Evolutionary conservation across 2,113 vertebrate genomes (phyloP).

Genomic region (Erinaceus europaeus): DNA sequence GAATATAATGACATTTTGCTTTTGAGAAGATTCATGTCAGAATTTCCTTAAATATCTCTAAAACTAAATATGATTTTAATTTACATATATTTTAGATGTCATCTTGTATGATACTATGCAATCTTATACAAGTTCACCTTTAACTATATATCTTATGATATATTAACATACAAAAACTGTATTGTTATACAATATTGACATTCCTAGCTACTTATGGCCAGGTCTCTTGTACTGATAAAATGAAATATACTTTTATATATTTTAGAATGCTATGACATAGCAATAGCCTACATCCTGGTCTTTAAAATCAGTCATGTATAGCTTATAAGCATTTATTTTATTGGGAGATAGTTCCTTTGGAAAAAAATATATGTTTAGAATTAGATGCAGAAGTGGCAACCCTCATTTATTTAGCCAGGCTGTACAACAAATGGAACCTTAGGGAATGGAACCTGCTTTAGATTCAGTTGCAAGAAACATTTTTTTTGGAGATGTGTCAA

Average conservation of each 20-base stretch:
- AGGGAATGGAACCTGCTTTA: slow-evolving; percentile 50
- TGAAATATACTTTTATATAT: neutral
- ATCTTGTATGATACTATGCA: slow-evolving; percentile 7
- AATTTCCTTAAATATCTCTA: slow-evolving; percentile 28
- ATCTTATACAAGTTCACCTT: neutral
- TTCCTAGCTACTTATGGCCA: slow-evolving; percentile 31
- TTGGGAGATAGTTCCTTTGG: neutral
- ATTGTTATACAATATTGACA: neutral
- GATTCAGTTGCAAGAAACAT: slow-evolving; percentile 53
- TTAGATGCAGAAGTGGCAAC: slow-evolving; percentile 45
- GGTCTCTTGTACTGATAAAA: slow-evolving; percentile 32
- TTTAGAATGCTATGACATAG: neutral
- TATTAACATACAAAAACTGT: neutral
- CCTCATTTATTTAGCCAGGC: slow-evolving; percentile 7
- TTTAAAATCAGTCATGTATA: slow-evolving; percentile 33
- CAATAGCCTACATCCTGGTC: neutral
- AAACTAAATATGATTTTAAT: slow-evolving; percentile 46
- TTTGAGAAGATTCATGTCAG: slow-evolving; percentile 27
- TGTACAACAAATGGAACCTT: slow-evolving; percentile 31
- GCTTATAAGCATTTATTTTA: slow-evolving; percentile 51
- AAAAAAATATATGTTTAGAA: slow-evolving; percentile 5
- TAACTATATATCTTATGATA: neutral
- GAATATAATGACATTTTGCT: slow-evolving; percentile 52
- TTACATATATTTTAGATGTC: slow-evolving; percentile 42
- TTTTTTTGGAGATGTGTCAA: slow-evolving; percentile 62